A percentile compares a stretch with the other conserved stretches of the same genome.
Conservation (phyloP, 2,113 vertebrate species). For the Peromyscus maniculatus region DNA sequence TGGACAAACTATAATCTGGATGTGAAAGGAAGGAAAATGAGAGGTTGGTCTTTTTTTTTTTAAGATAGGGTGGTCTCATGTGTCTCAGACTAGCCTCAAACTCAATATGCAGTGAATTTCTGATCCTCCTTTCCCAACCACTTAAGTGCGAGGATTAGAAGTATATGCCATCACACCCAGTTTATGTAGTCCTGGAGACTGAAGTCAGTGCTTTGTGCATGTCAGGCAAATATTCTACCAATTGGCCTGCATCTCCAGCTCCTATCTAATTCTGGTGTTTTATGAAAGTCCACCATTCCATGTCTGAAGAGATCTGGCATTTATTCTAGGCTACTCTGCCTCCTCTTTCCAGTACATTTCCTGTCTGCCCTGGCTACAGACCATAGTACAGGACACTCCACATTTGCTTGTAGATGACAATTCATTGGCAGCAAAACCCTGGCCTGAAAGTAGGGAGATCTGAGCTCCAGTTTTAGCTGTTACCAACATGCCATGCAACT, state of each 20-base stretch:
- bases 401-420: slow-evolving; percentile 18
- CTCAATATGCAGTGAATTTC: neutral
- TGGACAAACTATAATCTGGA: neutral
- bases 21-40: slow-evolving; percentile 7
- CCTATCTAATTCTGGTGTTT: slow-evolving; percentile 26
- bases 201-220: neutral
- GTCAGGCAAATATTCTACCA: neutral
- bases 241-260: neutral
- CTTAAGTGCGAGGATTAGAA: neutral
- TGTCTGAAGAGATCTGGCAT: slow-evolving; percentile 9
- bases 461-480: neutral
- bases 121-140: neutral
- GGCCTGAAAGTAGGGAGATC: neutral
- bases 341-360: neutral
- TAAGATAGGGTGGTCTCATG: neutral
- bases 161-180: neutral
- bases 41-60: neutral
- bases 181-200: neutral
- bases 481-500: neutral
- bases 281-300: slow-evolving; percentile 3
- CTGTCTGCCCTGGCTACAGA: neutral
- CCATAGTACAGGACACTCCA: neutral
- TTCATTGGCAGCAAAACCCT: neutral
- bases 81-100: neutral
- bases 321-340: neutral